A percentile compares a stretch with the other conserved stretches of the same genome.
These are phyloP conservation scores for Arizona elegans DNA, from an alignment of 2,113 vertebrate species.

Conservation along the genomic window DNA sequence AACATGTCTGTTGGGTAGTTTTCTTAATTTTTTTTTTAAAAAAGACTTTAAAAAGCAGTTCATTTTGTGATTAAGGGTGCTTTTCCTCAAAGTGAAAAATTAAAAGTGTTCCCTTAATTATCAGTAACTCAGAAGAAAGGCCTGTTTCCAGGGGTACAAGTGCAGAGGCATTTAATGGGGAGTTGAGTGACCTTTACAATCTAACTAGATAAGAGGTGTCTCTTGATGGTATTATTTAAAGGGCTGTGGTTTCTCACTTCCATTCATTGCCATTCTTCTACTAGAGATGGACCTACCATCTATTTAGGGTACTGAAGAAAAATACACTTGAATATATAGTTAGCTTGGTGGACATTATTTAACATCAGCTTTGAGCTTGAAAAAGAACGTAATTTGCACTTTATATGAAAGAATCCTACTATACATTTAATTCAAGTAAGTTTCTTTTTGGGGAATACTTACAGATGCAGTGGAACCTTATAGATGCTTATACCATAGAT, in stretches of 20 bases:
- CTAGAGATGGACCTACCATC: constrained; percentile 51
- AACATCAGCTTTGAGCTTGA: constrained; percentile 48
- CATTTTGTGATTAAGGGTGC: constrained; percentile 3
- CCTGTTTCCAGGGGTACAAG: constrained; percentile 35
- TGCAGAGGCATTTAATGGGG: neutral
- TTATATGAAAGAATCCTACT: constrained; percentile 27
- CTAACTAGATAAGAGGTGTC: constrained; percentile 40
- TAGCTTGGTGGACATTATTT: constrained; percentile 23
- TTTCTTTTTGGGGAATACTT: constrained; percentile 3
- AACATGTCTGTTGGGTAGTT: constrained; percentile 14
- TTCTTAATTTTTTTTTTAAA: constrained; percentile 26
- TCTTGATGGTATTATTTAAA: constrained; percentile 27
- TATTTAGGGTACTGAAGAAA: constrained; percentile 52
- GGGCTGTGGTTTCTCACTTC: constrained; percentile 47
- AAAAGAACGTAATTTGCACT: neutral
- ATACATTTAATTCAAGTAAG: constrained; percentile 42
- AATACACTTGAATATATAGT: constrained; percentile 20
- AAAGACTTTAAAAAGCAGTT: constrained; percentile 38
- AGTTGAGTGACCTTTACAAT: constrained; percentile 20
- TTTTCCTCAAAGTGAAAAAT: constrained; percentile 7
- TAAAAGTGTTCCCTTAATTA: constrained; percentile 15
- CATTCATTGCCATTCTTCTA: constrained; percentile 42
- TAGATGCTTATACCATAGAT: neutral
- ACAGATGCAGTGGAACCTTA: neutral
- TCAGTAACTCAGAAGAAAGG: constrained; percentile 14